Conservation (phyloP, 1,140 invertebrate genomes). For the Trichonephila inaurata region DNA sequence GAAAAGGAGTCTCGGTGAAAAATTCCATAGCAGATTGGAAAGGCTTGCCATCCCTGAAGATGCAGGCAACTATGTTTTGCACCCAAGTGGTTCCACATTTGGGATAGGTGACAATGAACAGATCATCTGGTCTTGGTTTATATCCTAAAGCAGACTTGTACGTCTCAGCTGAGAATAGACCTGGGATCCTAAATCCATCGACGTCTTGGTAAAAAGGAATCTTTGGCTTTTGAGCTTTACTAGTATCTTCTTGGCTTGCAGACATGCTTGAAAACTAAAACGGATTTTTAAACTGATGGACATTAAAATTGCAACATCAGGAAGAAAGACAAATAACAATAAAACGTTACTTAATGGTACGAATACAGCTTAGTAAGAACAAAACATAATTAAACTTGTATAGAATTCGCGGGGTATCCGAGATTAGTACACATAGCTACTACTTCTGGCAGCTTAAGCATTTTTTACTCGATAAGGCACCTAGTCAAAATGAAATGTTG, state of each 20-base stretch:
- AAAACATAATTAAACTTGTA: no score
- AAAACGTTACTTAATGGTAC: no score
- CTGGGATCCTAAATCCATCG: slow-evolving; percentile 50
- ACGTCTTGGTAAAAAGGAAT: slow-evolving; percentile 75
- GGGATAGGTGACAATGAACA: slow-evolving; percentile 77
- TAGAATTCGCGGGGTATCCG: no score
- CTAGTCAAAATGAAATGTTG: no score
- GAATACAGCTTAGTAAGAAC: no score
- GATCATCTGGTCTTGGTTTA: slow-evolving; percentile 63
- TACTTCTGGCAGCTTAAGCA: no score
- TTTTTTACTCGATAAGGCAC: no score
- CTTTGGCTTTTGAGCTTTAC: slow-evolving; percentile 28
- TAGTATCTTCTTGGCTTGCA: background rate
- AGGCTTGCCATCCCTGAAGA: slow-evolving; percentile 67
- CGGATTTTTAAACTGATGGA: no score
- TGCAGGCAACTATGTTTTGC: slow-evolving; percentile 72
- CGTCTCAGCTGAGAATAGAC: slow-evolving; percentile 29
- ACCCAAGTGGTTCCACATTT: slow-evolving; percentile 78
- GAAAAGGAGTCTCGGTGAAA: slow-evolving; percentile 67
- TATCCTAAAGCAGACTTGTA: slow-evolving; percentile 47
- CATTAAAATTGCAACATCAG: no score
- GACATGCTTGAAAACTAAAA: background rate
- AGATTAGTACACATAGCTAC: no score
- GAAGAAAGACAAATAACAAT: no score
- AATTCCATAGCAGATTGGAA: slow-evolving; percentile 68